phyloP scores from a whole-genome alignment of 2,797 vertebrate species.

The Malurus splendens region DNA sequence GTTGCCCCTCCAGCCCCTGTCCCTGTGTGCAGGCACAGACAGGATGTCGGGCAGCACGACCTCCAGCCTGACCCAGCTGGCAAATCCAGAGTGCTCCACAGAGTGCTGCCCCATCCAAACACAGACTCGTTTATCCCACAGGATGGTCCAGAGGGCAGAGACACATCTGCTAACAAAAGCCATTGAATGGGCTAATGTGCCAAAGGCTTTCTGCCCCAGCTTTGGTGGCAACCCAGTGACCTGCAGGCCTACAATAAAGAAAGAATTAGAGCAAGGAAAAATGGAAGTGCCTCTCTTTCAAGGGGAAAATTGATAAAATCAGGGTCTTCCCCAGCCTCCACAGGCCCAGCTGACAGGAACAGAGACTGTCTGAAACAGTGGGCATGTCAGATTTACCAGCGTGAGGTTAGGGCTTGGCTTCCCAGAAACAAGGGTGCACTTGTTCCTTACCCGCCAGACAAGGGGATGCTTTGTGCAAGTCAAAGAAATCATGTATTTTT shows the following conservation, averaged over 20 bases:
- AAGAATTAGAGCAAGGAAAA: background rate
- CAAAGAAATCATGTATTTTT: background rate
- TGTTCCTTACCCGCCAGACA: slow-evolving; percentile 21
- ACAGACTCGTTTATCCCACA: background rate
- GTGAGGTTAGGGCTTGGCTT: background rate
- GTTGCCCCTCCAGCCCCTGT: background rate
- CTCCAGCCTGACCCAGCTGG: background rate
- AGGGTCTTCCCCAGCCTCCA: background rate
- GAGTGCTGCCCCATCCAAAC: background rate
- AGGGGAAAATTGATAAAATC: background rate
- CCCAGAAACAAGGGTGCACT: slow-evolving; percentile 35
- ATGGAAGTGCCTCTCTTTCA: background rate
- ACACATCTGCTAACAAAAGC: background rate
- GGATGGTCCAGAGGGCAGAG: background rate
- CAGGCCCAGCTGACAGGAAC: background rate
- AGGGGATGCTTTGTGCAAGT: background rate
- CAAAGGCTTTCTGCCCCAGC: background rate
- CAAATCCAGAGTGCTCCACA: background rate
- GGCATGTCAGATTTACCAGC: background rate
- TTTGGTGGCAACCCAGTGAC: background rate
- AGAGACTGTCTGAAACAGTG: background rate
- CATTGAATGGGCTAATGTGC: background rate
- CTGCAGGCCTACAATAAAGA: background rate
- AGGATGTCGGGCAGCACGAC: background rate
- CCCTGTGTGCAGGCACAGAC: background rate